These are phyloP conservation scores for Leptonema lineaticorne DNA, from an alignment of 1,140 invertebrate species.

Conservation along the genomic window DNA sequence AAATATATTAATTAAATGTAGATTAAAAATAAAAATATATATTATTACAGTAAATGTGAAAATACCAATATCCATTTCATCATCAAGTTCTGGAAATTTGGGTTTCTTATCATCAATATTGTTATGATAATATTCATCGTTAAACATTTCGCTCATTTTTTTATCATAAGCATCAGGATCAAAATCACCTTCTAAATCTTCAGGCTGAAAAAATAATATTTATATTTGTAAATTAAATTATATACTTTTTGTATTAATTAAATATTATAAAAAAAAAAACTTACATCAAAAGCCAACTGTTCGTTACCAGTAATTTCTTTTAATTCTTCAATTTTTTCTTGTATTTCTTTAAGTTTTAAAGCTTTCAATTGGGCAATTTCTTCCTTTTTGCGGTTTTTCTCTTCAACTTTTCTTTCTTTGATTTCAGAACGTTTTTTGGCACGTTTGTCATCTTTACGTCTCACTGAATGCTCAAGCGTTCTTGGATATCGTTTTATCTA, in stretches of 20 bases:
- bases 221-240: conserved; percentile 1
- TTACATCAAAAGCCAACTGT: conserved; percentile 62
- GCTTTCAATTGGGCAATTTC: conserved; percentile 86
- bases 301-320: conserved; percentile 87
- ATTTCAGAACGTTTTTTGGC: conserved; percentile 74
- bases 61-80: conserved; percentile 66
- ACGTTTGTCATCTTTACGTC: conserved; percentile 77
- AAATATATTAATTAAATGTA: neutral
- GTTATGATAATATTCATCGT: conserved; percentile 81
- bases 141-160: conserved; percentile 85
- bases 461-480: conserved; percentile 79
- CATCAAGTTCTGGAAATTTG: conserved; percentile 77
- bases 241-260: too few species aligned
- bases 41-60: neutral
- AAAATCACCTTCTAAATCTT: conserved; percentile 85
- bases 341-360: conserved; percentile 86
- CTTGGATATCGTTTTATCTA: conserved; percentile 88
- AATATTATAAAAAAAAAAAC: conserved; percentile 17
- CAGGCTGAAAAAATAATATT: conserved; percentile 56
- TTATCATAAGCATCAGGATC: conserved; percentile 87
- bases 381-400: conserved; percentile 80
- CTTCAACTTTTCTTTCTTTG: conserved; percentile 76
- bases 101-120: conserved; percentile 75
- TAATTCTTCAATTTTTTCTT: conserved; percentile 83
- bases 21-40: neutral